Evolutionary conservation across 2,888 invertebrate species (phyloP).

Genomic region (Chymomyza caudatula): DNA sequence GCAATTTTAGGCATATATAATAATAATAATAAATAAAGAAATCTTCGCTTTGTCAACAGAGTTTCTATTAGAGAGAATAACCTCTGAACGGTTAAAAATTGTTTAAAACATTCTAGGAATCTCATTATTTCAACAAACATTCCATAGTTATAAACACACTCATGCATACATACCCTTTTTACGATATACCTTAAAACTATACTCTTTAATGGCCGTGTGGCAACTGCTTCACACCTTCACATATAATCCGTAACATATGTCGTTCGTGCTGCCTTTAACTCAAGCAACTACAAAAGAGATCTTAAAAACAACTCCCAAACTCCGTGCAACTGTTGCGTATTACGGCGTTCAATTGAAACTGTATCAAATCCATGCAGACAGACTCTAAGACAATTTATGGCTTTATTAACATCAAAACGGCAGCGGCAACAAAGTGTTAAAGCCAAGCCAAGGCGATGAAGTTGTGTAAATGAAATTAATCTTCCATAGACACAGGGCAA

Average conservation of each 20-base stretch:
- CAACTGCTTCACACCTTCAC: slow-evolving; percentile 44
- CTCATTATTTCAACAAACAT: neutral
- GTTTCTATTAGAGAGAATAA: too few species aligned
- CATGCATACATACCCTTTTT: neutral
- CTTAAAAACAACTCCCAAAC: slow-evolving; percentile 50
- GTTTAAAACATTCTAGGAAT: neutral
- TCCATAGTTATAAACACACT: neutral
- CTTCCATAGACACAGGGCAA: slow-evolving; percentile 71
- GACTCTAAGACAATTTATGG: slow-evolving; percentile 62
- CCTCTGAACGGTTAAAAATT: too few species aligned
- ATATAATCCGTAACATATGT: slow-evolving; percentile 66
- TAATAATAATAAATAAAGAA: too few species aligned
- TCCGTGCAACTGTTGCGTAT: slow-evolving; percentile 53
- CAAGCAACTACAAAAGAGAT: slow-evolving; percentile 52
- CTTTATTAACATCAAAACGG: slow-evolving; percentile 69
- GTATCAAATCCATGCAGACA: slow-evolving; percentile 57
- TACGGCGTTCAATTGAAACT: slow-evolving; percentile 48
- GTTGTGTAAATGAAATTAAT: slow-evolving; percentile 72
- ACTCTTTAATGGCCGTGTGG: slow-evolving; percentile 52
- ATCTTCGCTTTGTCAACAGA: too few species aligned
- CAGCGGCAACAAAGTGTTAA: slow-evolving; percentile 51
- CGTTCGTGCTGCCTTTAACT: slow-evolving; percentile 27
- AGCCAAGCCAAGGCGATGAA: slow-evolving; percentile 63
- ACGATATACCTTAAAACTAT: neutral
- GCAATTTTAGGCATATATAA: too few species aligned